These are phyloP conservation scores for Isotomurus palustris DNA, from an alignment of 2,888 invertebrate genomes.

Conservation along the genomic window DNA sequence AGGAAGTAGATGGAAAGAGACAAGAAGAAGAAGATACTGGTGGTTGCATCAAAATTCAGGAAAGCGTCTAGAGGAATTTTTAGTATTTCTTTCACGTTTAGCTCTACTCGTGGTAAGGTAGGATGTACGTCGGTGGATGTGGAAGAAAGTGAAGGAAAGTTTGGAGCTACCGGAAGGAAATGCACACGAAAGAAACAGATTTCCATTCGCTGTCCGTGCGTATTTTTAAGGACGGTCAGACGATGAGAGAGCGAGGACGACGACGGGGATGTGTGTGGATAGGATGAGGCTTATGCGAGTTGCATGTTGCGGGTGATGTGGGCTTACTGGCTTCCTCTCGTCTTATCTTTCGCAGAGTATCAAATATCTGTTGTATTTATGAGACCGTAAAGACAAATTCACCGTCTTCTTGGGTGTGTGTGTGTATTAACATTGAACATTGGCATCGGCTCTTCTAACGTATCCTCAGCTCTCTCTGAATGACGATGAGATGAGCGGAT, in stretches of 20 bases:
- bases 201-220: slow-evolving; percentile 1
- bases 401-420: neutral
- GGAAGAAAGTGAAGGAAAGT: too few species aligned
- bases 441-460: too few species aligned
- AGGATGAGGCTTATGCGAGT: too few species aligned
- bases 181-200: slow-evolving; percentile 6
- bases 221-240: neutral
- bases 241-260: neutral
- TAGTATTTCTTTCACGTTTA: too few species aligned
- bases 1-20: neutral
- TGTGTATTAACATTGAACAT: slow-evolving; percentile 3
- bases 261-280: too few species aligned
- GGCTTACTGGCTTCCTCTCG: neutral
- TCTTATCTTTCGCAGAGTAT: slow-evolving; percentile 8
- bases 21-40: neutral
- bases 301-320: neutral
- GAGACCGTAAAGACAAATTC: slow-evolving; percentile 23
- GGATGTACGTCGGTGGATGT: too few species aligned
- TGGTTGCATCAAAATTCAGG: neutral
- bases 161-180: slow-evolving; percentile 2
- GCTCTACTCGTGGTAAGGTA: too few species aligned
- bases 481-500: neutral
- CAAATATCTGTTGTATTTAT: slow-evolving; percentile 15
- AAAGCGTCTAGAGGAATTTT: too few species aligned
- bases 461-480: neutral